Base-by-base conservation (phyloP, 2,113 vertebrate genomes). In the Eira barbara region DNA sequence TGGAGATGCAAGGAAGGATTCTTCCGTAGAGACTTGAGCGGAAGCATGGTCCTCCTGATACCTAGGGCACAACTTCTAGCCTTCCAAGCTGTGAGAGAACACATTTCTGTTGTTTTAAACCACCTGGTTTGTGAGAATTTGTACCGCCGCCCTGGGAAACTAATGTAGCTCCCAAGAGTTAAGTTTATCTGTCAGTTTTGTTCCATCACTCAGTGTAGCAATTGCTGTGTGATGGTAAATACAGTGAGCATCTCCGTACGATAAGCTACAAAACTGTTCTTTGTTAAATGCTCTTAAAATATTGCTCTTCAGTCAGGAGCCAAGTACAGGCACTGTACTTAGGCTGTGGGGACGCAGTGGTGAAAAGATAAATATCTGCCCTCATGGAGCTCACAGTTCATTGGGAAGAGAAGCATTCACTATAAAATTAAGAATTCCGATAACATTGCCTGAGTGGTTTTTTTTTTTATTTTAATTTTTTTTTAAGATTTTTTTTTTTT, bases 181-280 rank as follows among this genome's bases (percentile, higher is more conserved):
- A 97, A 90, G 59, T 76, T 90, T 86, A 89, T 93, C 7, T 83
- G 76, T 92, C n/a, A 42, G 4, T 86, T 95, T 52, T 95, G 45
- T 91, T 97, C 88, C 67, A 92, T 52, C 57, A 10, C 73, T 59
- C 73, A 42, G 6, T 61, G 5, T 93, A 81, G 63, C 86, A 69
- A 31, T 49, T 94, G 65, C 57, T 89, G 1, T 67, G 2, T 63
- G 36, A 36, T 88, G 57, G 34, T 89, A 59, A 87, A 27, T 79
- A 34, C 18, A 59, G 21, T 63, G 71, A 78, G 8, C 27, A 4
- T 59, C n/a, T 91, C 25, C 63, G 52, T 87, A 29, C 6, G 18
- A 15, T 87, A 86, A 92, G 47, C 52, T 59, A 34, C 39, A 82
- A 36, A 87, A 79, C 74, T 29, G 14, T 84, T 89, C 29, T 1